A percentile compares a stretch with the other conserved stretches of the same genome.
These are phyloP conservation scores for rat (Rattus norvegicus) DNA, from an alignment of 2,113 vertebrate species.

Conservation along the genomic window GRCr8 NC_086036.1:52392501-52393000, in stretches of 20 bases:
- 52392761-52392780: neutral
- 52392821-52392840: neutral
- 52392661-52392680: neutral
- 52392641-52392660: neutral
- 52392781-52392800: neutral
- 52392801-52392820: neutral
- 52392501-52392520: neutral
- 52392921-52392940: neutral
- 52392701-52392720: neutral
- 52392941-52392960: neutral
- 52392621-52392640: neutral
- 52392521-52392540: neutral
- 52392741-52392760: neutral
- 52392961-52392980: neutral
- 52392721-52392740: neutral
- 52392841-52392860: neutral
- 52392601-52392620: neutral
- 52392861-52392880: neutral
- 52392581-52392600: neutral
- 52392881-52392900: neutral
- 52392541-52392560: neutral
- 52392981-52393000: neutral
- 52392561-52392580: neutral
- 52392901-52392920: neutral
- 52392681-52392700: neutral